Percentiles rank a stretch among this genome's conserved stretches.
Conservation (phyloP, 2,113 vertebrate species). For the Arizona elegans region DNA sequence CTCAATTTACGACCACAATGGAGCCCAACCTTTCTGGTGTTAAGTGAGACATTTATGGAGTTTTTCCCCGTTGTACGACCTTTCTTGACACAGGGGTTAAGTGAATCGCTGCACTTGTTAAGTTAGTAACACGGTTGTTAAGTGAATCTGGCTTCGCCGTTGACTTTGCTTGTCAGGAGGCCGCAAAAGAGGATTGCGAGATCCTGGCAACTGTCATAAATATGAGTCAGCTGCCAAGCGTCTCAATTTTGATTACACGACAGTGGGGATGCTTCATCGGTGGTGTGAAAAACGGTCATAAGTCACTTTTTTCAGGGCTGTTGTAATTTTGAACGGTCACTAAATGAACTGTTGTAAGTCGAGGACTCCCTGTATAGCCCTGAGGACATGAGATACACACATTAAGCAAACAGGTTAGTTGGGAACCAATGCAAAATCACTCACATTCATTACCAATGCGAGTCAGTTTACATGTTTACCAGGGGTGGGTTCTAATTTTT, state of each 20-base stretch:
- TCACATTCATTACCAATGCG: background rate
- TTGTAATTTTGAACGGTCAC: background rate
- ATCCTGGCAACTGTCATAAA: background rate
- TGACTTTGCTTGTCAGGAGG: background rate
- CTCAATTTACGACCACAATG: background rate
- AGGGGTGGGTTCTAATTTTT: background rate
- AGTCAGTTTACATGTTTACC: conserved; percentile 27
- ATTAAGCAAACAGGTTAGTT: background rate
- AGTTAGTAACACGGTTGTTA: background rate
- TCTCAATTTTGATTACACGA: background rate
- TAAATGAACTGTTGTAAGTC: background rate
- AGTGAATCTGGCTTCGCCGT: background rate
- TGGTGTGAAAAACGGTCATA: background rate
- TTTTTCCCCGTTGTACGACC: background rate
- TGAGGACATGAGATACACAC: too few relatives aligned
- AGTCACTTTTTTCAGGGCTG: background rate
- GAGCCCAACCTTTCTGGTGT: background rate
- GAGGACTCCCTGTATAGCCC: too few relatives aligned
- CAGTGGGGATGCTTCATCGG: background rate
- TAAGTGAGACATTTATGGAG: background rate
- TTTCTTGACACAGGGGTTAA: background rate
- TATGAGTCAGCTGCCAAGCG: background rate
- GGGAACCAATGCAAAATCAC: background rate
- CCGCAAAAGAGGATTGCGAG: background rate
- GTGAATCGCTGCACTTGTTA: background rate